Percentiles rank a stretch among this genome's conserved stretches.
These are phyloP conservation scores for Lacerta agilis DNA, from an alignment of 2,797 vertebrate genomes.

Conservation along the genomic window DNA sequence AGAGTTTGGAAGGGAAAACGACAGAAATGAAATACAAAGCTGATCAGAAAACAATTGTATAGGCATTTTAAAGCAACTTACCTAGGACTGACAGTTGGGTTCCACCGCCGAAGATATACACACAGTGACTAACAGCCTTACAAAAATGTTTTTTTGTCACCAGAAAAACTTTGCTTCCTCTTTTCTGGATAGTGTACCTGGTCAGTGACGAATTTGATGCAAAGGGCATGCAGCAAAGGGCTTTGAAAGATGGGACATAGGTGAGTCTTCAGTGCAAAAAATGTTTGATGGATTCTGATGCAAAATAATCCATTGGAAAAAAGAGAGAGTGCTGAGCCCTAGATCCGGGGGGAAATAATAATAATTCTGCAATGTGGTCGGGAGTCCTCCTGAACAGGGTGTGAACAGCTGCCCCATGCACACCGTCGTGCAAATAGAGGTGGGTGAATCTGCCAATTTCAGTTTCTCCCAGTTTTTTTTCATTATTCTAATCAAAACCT, in stretches of 20 bases:
- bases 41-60: background rate
- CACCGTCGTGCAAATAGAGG: background rate
- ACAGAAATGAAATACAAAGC: background rate
- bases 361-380: too few species aligned
- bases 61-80: slow-evolving; percentile 28
- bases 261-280: background rate
- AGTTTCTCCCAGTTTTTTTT: too few species aligned
- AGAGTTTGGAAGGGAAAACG: background rate
- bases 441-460: background rate
- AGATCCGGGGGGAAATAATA: background rate
- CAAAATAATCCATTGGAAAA: background rate
- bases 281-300: too few species aligned
- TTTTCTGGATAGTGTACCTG: background rate
- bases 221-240: fast-evolving
- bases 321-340: background rate
- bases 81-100: background rate
- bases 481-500: too few species aligned
- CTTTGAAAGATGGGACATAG: background rate
- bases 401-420: background rate
- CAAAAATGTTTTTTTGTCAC: slow-evolving; percentile 29
- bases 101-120: background rate
- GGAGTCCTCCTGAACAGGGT: background rate
- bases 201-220: fast-evolving
- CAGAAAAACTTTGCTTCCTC: background rate
- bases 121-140: background rate